These are phyloP conservation scores for Athalia circularis DNA, from an alignment of 2,888 invertebrate genomes.

Conservation along the genomic window DNA sequence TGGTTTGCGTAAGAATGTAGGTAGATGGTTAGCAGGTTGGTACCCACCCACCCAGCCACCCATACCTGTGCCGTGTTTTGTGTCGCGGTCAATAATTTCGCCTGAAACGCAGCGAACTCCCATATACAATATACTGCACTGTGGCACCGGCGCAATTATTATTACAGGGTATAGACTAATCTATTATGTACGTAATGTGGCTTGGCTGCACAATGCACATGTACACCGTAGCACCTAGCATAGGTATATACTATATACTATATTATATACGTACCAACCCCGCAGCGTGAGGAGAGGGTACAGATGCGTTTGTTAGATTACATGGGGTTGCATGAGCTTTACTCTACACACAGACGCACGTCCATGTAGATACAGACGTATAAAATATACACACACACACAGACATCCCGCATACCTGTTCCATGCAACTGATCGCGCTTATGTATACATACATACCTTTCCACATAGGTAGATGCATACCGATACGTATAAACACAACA, in stretches of 20 bases:
- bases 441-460: neutral
- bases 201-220: slow-evolving; percentile 33
- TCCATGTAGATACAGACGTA: neutral
- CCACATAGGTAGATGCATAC: neutral
- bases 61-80: neutral
- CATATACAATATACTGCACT: too few species aligned
- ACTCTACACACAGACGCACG: neutral
- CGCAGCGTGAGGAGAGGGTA: slow-evolving; percentile 1
- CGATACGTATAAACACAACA: neutral
- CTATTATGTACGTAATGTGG: slow-evolving; percentile 33
- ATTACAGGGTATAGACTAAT: slow-evolving; percentile 31
- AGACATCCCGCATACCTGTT: too few species aligned
- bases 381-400: too few species aligned
- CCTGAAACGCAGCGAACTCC: neutral
- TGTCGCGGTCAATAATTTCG: slow-evolving; percentile 37
- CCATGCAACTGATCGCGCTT: too few species aligned
- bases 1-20: slow-evolving; percentile 38
- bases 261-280: neutral
- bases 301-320: slow-evolving; percentile 36
- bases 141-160: slow-evolving; percentile 7
- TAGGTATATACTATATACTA: neutral
- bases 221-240: neutral
- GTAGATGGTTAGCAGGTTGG: neutral
- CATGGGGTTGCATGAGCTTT: slow-evolving; percentile 15
- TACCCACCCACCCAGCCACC: too few species aligned